Evolutionary conservation across 2,113 vertebrate species (phyloP), one percentile per base, ranked within the genome.

Genomic region (Pelecanus crispus): DNA sequence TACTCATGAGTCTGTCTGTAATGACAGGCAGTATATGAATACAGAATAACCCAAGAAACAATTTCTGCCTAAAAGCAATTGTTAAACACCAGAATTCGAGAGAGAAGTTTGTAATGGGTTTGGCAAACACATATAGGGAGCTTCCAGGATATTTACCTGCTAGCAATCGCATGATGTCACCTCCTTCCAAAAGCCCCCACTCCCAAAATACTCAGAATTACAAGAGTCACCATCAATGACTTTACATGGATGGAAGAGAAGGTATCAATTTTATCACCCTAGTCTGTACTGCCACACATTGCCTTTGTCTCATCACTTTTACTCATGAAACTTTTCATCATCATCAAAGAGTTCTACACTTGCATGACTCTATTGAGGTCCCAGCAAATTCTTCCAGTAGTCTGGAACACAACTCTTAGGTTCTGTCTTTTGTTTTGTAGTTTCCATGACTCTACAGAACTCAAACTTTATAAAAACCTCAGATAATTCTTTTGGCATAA

Each of bases 281-380:
- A 12, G 20, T 34, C 77, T 32, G 42, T 65, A 65, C 24, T 47
- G 16, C 7, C 9, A 68, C 6, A 52, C 13, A 28, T 7, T 26
- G 20, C 29, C 49, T 65, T 47, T 45, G 40, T 66, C 36, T 86
- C 50, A 65, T 5, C 19, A 25, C 17, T 81, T 89, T 22, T 28
- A 66, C 13, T 56, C 44, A 29, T 19, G 3, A 20, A 42, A 50
- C 72, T 61, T 47, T 36, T 29, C 17, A 55, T 31, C 40, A n/a
- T 12, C 36, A 79, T 55, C 47, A 65, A 13, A 40, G 34, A 84
- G 26, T 34, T 70, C 1, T 0, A 58, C 16, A 7, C 25, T 22
- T 15, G 25, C 17, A 40, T 0, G 0, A 9, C 21, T 52, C 32
- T 50, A 13, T 5, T 25, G 42, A 78, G 21, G 38, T 11, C 50